phyloP scores from a whole-genome alignment of 1,140 invertebrate genomes.

The Drosophila murphyi region DNA sequence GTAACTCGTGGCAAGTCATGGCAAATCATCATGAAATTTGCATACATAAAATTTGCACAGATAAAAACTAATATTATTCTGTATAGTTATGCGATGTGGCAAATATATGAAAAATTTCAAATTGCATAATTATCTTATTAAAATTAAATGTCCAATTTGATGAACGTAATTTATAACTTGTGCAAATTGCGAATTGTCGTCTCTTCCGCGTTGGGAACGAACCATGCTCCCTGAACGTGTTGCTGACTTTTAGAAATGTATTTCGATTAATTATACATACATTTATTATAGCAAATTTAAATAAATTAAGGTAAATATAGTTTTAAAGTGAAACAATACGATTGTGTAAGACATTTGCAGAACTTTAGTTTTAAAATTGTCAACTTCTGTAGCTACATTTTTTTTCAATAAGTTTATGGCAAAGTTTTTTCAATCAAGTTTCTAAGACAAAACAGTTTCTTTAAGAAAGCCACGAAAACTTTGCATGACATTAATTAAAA shows the following conservation, averaged over 20 bases:
- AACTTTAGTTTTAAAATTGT: background rate
- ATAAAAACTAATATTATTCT: conserved; percentile 58
- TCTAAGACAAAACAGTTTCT: conserved; percentile 51
- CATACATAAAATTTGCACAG: conserved; percentile 61
- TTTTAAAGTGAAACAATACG: conserved; percentile 1
- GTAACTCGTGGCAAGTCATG: conserved; percentile 53
- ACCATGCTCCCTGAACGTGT: background rate
- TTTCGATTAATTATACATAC: conserved; percentile 10
- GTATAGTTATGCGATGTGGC: conserved; percentile 7
- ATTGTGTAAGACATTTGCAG: background rate
- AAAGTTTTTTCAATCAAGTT: conserved; percentile 32
- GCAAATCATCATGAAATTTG: conserved; percentile 77
- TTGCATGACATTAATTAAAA: conserved; percentile 70
- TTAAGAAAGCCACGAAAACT: conserved; percentile 34
- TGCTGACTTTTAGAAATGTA: background rate
- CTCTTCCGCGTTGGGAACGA: conserved; percentile 8
- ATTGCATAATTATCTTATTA: conserved; percentile 82
- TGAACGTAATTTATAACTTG: conserved; percentile 77
- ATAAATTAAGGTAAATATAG: background rate
- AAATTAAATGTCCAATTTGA: conserved; percentile 64
- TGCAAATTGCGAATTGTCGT: conserved; percentile 67
- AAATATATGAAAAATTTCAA: conserved; percentile 68
- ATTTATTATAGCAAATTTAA: conserved; percentile 2
- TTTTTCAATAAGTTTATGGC: conserved; percentile 43
- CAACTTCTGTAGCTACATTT: conserved; percentile 17